Percentiles rank a stretch among this genome's conserved stretches.
phyloP scores from a whole-genome alignment of 2,113 vertebrate species.

The Alethe castanea region DNA sequence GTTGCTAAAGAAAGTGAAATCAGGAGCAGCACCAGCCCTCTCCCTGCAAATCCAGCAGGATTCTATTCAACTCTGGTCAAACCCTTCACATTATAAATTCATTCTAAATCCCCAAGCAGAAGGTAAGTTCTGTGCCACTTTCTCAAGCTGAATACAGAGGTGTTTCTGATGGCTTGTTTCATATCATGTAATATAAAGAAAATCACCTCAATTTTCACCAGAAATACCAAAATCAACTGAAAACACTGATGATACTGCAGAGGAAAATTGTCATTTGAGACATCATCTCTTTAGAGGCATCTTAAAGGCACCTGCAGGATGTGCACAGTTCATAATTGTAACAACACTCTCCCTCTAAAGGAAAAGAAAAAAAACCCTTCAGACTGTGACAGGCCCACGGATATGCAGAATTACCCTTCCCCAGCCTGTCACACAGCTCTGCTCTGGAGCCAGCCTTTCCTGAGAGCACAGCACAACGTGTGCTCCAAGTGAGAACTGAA shows the following conservation, averaged over 20 bases:
- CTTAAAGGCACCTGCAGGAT: neutral
- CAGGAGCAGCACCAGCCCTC: neutral
- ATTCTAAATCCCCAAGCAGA: constrained; percentile 29
- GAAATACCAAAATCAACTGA: neutral
- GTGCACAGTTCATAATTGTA: neutral
- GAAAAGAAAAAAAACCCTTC: neutral
- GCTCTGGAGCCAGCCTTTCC: neutral
- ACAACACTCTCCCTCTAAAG: neutral
- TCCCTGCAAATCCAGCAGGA: neutral
- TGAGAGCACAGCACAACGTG: neutral
- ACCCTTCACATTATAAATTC: constrained; percentile 12
- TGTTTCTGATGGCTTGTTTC: neutral
- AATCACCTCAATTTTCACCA: neutral
- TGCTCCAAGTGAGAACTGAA: neutral
- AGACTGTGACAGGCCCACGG: neutral
- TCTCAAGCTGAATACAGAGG: constrained; percentile 14
- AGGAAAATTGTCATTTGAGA: neutral
- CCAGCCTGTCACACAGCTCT: neutral
- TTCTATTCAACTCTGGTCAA: neutral
- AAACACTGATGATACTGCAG: neutral
- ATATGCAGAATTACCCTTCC: neutral
- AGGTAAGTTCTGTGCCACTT: neutral
- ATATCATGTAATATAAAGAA: neutral
- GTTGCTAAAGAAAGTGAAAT: rapidly evolving
- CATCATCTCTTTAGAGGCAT: neutral